Evolutionary conservation across 1,140 invertebrate species (phyloP), one percentile per base, ranked within the genome.

Genomic region (Drosophila nannoptera): DNA sequence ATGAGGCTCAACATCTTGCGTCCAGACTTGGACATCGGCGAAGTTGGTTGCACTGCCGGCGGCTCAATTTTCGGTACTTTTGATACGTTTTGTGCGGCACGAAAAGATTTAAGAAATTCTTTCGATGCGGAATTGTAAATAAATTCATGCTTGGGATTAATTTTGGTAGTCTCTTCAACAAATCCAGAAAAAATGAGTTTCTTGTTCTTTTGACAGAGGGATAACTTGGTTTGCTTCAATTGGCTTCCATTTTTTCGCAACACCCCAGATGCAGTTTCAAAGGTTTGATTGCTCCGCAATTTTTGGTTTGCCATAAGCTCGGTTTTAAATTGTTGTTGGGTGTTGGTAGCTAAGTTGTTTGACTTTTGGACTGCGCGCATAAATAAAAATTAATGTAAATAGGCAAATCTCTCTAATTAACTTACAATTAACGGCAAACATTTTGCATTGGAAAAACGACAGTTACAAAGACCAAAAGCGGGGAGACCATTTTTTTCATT

Each of bases 141-240:
- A 43, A 80, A 77, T n/a, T 87, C 77, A 3, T 67, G 53, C 14
- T 78, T 75, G 2, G 69, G 14, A 0, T 55, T 69, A 2, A 53
- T 29, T 45, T 69, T 53, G 0, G 36, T 42, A 11, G 42, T 42
- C 14, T 71, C 67, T 2, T 77, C 68, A 0, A 66, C 75, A 35
- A 84, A 84, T 2, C 80, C 76, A 0, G 78, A 77, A 43, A 74
- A 84, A 42, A 55, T 86, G 0, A 84, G 66, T 14, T 80, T 84
- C 4, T 84, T 76, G 4, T 84, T 63, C 36, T 69, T 78, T 6
- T 73, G 69, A 7, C 58, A 73, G 8, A 86, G 53, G 36, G 11
- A 70, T 7, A 87, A 35, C 36, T 87, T 83, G 0, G 83, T 83
- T 58, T 87, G 83, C 6, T 76, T 67, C 6, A 87, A 52, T 35